A percentile compares a stretch with the other conserved stretches of the same genome.
phyloP scores from a whole-genome alignment of 2,113 vertebrate species.

The Ellobius talpinus region DNA sequence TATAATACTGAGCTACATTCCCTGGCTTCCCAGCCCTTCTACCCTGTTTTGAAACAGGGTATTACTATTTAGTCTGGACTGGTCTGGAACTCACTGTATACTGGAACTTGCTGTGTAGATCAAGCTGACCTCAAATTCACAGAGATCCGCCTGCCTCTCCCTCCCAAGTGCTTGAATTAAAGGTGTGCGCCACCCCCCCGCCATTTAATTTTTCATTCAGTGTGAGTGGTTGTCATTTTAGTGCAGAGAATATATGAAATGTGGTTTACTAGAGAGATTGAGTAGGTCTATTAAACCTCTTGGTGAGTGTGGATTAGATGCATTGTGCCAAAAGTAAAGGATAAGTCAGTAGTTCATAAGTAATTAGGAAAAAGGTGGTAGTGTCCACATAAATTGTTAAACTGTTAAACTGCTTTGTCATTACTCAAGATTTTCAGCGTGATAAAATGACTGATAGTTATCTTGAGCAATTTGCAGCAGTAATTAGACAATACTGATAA shows the following conservation, averaged over 20 bases:
- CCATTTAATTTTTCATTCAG: background rate
- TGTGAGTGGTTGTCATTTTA: background rate
- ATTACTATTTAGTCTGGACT: background rate
- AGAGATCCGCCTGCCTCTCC: too few relatives aligned
- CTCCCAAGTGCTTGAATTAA: background rate
- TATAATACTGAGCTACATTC: background rate
- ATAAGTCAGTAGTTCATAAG: constrained; percentile 14
- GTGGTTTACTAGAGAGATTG: background rate
- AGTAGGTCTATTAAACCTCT: background rate
- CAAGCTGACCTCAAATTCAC: background rate
- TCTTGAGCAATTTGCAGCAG: background rate
- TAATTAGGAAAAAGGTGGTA: constrained; percentile 39
- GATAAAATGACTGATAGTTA: constrained; percentile 13
- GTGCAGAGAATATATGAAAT: background rate
- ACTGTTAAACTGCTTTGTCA: constrained; percentile 2
- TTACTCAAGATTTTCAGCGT: constrained; percentile 49
- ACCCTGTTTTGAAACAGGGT: background rate
- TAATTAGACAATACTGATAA: background rate
- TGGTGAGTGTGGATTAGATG: constrained; percentile 3
- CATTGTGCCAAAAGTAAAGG: constrained; percentile 24
- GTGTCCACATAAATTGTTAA: background rate
- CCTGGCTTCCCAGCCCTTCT: background rate
- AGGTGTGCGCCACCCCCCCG: background rate
- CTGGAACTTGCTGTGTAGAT: background rate
- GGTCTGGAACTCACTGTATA: background rate